Conservation (phyloP, 2,797 vertebrate genomes). For the Neostethus bicornis region DNA sequence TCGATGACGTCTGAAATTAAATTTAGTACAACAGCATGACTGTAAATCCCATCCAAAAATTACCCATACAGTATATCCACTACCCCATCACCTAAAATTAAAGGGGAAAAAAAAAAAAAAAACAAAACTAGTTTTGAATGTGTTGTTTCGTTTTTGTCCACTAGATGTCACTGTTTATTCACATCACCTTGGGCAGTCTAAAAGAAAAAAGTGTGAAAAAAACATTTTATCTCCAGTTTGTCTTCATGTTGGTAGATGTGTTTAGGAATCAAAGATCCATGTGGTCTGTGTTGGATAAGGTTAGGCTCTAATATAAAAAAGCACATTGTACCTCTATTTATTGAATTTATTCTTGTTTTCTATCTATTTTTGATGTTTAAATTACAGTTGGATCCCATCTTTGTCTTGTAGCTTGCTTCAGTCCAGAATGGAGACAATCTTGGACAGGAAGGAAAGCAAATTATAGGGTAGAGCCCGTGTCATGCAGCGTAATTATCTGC, state of each 20-base stretch:
- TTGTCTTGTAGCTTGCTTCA: slow-evolving; percentile 52
- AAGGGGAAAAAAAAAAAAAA: background rate
- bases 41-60: slow-evolving; percentile 30
- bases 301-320: background rate
- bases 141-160: slow-evolving; percentile 54
- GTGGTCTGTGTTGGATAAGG: background rate
- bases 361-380: slow-evolving; percentile 17
- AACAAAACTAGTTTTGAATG: background rate
- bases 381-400: slow-evolving; percentile 29
- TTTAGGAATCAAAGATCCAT: background rate
- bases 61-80: slow-evolving; percentile 45
- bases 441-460: slow-evolving; percentile 74
- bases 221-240: slow-evolving; percentile 12
- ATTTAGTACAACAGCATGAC: slow-evolving; percentile 44
- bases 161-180: slow-evolving; percentile 73
- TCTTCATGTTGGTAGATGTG: background rate
- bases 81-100: slow-evolving; percentile 31
- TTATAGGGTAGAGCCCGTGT: slow-evolving; percentile 73
- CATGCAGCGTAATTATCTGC: slow-evolving; percentile 72
- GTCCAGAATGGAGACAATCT: slow-evolving; percentile 68
- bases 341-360: slow-evolving; percentile 14
- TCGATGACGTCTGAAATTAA: slow-evolving; percentile 34
- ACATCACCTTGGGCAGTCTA: slow-evolving; percentile 17
- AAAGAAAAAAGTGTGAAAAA: too few relatives aligned
- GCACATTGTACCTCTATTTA: background rate